Evolutionary conservation across 2,888 invertebrate species (phyloP), one percentile per base, ranked within the genome.

Genomic region (Pyralis farinalis): DNA sequence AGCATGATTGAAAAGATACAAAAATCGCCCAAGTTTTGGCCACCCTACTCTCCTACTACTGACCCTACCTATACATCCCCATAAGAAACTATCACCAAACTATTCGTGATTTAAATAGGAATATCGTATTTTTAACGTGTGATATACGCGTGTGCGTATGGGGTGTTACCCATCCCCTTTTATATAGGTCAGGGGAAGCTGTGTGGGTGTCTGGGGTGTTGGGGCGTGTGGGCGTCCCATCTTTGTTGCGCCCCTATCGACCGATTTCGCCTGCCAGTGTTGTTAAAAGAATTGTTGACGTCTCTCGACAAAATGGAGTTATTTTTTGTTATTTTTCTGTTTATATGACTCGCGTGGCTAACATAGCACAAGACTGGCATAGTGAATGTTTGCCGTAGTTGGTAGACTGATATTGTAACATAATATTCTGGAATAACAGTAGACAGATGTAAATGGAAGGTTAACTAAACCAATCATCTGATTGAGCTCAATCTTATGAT

Each of bases 101-200:
- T 31, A 31, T 12, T 31, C n/a, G 25, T 25, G n/a, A 5, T 25
- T 25, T 8, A n/a, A 25, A 25, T 25, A 25, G 25, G 7, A 2
- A n/a, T 25, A 7, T 25, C 25, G 7, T 2, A 25, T 16, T 37
- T 45, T 38, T 38, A 34, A 40, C 58, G 46, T 56, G 55, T 49
- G 49, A 44, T 32, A 11, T 36, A 42, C 49, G 47, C 41, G 51
- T 54, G 45, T 49, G 51, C 52, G 59, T 63, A 47, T 37, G 49
- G 51, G 52, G 59, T 63, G 47, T 36, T 49, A 53, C 60, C 60
- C 69, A 69, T 62, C 71, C 77, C 74, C 77, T 65, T 58, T 51
- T 70, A 74, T 78, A 63, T 77, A 69, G 77, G 81, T 77, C 78
- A 77, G 78, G 68, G 74, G 82, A 75, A 64, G 74, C 70, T 72